Conservation (phyloP, 2,797 vertebrate genomes). For the Hydrocynus forskahlii region DNA sequence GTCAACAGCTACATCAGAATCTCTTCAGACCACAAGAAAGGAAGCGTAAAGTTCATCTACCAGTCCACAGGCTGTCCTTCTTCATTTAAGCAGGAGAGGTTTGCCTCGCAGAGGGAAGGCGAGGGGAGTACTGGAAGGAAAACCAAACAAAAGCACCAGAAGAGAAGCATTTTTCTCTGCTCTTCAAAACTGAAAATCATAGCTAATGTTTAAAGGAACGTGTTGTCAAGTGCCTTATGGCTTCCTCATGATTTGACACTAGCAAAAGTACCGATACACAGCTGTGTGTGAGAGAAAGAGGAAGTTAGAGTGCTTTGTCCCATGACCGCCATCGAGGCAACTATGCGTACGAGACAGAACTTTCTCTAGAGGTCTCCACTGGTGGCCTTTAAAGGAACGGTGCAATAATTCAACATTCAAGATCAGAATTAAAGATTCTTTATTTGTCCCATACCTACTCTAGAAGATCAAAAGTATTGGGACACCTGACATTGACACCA, state of each 20-base stretch:
- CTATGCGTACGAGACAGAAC: slow-evolving; percentile 25
- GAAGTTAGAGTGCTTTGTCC: slow-evolving; percentile 67
- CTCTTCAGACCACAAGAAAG: slow-evolving; percentile 7
- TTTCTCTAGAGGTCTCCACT: not conserved
- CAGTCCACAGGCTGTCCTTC: slow-evolving; percentile 86
- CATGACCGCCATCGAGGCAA: slow-evolving; percentile 55
- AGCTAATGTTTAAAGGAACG: slow-evolving; percentile 23
- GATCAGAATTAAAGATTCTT: too few species aligned
- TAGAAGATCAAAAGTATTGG: too few species aligned
- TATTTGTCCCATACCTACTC: too few species aligned
- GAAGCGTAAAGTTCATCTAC: slow-evolving; percentile 74
- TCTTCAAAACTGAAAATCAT: not conserved
- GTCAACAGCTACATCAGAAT: not conserved
- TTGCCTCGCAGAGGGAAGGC: slow-evolving; percentile 44
- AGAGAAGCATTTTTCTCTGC: slow-evolving; percentile 23
- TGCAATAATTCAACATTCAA: too few species aligned
- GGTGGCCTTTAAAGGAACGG: not conserved
- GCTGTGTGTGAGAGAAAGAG: slow-evolving; percentile 64
- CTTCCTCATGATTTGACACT: slow-evolving; percentile 40
- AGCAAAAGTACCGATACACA: slow-evolving; percentile 50
- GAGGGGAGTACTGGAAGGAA: slow-evolving; percentile 51
- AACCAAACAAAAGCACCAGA: slow-evolving; percentile 13
- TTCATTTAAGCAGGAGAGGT: slow-evolving; percentile 88
- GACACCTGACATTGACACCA: too few species aligned
- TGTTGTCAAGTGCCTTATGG: not conserved